Evolutionary conservation across 1,140 invertebrate species (phyloP).

Genomic region (Nautilus pompilius): DNA sequence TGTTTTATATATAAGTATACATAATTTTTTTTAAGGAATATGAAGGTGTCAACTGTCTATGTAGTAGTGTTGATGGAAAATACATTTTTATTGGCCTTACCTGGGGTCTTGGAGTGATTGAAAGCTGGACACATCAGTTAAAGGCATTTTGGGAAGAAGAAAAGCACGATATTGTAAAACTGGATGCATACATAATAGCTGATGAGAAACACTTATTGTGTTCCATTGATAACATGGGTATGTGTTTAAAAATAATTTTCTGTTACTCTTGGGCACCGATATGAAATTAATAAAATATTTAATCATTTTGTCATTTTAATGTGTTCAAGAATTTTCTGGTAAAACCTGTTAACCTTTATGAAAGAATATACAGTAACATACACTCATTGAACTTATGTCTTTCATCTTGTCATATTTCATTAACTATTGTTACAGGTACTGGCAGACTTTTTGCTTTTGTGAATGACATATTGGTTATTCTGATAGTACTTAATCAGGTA

Average conservation of each 20-base stretch:
- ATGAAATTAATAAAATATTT: background rate
- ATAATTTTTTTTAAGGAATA: constrained; percentile 18
- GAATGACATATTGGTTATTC: constrained; percentile 31
- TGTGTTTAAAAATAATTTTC: background rate
- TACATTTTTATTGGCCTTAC: constrained; percentile 46
- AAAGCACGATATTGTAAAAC: constrained; percentile 31
- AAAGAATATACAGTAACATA: too few species aligned
- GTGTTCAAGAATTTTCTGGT: background rate
- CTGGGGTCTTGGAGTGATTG: constrained; percentile 35
- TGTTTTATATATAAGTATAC: background rate
- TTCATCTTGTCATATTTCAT: too few species aligned
- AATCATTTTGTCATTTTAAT: background rate
- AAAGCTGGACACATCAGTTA: constrained; percentile 26
- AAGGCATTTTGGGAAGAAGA: constrained; percentile 41
- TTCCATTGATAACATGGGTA: constrained; percentile 50
- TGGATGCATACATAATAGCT: constrained; percentile 28
- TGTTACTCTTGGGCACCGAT: too few species aligned
- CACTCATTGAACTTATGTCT: too few species aligned
- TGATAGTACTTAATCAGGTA: constrained; percentile 43
- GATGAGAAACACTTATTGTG: constrained; percentile 31
- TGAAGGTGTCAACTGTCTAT: constrained; percentile 23
- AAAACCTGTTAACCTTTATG: constrained; percentile 3
- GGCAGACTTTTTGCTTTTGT: constrained; percentile 39
- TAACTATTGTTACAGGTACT: constrained; percentile 34
- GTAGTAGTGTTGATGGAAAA: constrained; percentile 34